phyloP scores from a whole-genome alignment of 2,888 invertebrate genomes.

The Tetheella fluctuosa region DNA sequence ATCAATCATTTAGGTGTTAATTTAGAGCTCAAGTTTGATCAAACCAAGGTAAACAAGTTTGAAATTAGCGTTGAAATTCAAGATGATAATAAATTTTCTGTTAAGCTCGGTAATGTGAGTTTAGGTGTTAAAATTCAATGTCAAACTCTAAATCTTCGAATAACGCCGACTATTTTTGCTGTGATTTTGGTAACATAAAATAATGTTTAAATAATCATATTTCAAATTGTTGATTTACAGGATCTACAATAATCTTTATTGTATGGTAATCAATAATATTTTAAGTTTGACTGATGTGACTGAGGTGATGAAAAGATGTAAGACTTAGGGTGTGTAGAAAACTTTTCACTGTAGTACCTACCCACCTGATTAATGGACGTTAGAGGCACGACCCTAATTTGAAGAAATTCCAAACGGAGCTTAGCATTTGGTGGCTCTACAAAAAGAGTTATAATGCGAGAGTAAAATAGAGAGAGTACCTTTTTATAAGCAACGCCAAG shows the following conservation, averaged over 20 bases:
- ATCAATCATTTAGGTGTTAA: conserved; percentile 14
- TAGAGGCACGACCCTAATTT: neutral
- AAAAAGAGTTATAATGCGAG: neutral
- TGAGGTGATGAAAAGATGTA: too few relatives aligned
- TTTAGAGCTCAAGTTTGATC: conserved; percentile 9
- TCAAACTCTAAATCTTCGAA: neutral
- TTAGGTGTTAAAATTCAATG: neutral
- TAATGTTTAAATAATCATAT: too few relatives aligned
- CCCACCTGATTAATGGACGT: neutral
- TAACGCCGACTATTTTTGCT: neutral
- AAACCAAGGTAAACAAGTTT: neutral
- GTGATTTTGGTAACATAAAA: neutral
- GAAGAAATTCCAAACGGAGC: conserved; percentile 3
- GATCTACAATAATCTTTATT: too few relatives aligned
- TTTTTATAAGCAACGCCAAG: neutral
- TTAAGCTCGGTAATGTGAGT: neutral
- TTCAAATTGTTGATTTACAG: too few relatives aligned
- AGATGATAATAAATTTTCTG: conserved; percentile 3
- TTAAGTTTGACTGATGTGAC: too few relatives aligned
- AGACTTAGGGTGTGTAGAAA: neutral
- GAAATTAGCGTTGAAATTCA: neutral
- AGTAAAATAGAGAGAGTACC: neutral
- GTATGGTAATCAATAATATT: too few relatives aligned
- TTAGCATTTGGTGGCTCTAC: neutral
- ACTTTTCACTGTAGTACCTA: too few relatives aligned